Percentiles rank a stretch among this genome's conserved stretches.
phyloP scores from a whole-genome alignment of 2,113 vertebrate species.

The Phylloscopus whistleri region DNA sequence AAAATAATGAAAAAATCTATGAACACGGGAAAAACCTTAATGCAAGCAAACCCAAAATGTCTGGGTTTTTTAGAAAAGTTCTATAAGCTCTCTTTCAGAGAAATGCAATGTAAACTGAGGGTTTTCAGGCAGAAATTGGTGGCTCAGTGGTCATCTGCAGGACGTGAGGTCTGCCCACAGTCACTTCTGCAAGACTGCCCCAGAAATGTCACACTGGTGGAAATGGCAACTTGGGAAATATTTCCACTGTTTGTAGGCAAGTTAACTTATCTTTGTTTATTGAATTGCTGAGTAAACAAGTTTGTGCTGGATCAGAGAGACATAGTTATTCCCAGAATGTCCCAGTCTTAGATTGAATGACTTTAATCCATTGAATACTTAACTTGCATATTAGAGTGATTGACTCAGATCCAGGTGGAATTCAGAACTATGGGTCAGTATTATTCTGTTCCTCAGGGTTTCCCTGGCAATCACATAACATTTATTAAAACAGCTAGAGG shows the following conservation, averaged over 20 bases:
- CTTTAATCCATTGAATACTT: neutral
- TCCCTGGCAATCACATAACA: neutral
- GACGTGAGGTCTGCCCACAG: neutral
- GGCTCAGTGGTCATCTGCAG: neutral
- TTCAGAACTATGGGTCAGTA: neutral
- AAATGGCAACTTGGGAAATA: neutral
- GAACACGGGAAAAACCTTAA: neutral
- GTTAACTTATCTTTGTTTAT: neutral
- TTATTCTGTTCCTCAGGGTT: neutral
- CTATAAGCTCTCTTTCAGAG: neutral
- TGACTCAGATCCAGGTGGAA: neutral
- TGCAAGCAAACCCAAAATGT: neutral
- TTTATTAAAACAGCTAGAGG: neutral
- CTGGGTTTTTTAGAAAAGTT: neutral
- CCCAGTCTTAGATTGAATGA: neutral
- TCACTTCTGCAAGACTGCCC: neutral
- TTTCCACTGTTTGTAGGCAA: neutral
- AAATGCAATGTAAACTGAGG: neutral
- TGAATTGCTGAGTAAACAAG: neutral
- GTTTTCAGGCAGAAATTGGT: neutral
- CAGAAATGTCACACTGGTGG: neutral
- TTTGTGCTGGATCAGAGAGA: neutral
- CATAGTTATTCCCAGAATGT: neutral
- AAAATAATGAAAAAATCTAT: neutral
- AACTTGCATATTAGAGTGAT: neutral